Evolutionary conservation across 1,140 invertebrate genomes (phyloP).

Genomic region (Pseudomyrmex pallidus): DNA sequence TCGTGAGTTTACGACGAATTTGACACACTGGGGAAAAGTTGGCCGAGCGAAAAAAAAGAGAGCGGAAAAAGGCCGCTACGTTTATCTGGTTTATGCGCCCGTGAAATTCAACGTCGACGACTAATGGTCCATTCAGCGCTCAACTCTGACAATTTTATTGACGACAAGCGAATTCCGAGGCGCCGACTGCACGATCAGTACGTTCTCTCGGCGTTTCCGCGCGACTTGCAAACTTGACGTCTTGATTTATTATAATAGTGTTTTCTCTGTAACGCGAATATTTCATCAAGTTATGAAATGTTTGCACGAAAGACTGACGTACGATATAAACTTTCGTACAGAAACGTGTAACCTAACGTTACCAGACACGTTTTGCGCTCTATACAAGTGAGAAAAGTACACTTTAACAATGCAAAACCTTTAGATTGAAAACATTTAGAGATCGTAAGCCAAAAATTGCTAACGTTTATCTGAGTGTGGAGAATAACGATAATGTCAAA

Average conservation of each 20-base stretch:
- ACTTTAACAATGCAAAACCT: background rate
- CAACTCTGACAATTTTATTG: constrained; percentile 19
- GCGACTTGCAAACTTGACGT: background rate
- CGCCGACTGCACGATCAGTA: background rate
- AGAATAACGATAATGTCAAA: background rate
- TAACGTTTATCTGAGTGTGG: too few relatives aligned
- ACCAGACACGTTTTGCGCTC: background rate
- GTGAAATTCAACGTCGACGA: constrained; percentile 33
- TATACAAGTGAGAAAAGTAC: background rate
- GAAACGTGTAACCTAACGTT: background rate
- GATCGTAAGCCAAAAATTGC: too few relatives aligned
- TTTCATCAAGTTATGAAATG: background rate
- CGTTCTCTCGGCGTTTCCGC: background rate
- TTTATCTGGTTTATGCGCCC: constrained; percentile 23
- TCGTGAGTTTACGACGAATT: constrained; percentile 33
- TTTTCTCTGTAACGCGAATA: background rate
- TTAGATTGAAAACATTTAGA: background rate
- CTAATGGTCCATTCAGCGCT: constrained; percentile 1
- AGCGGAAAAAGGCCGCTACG: background rate
- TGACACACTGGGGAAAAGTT: constrained; percentile 6
- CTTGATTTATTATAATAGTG: constrained; percentile 19
- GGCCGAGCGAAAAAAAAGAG: background rate
- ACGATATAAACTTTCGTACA: background rate
- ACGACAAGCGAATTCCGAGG: constrained; percentile 4
- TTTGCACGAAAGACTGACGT: background rate